phyloP scores from a whole-genome alignment of 2,113 vertebrate species.

The Coptodon bakossiorum region DNA sequence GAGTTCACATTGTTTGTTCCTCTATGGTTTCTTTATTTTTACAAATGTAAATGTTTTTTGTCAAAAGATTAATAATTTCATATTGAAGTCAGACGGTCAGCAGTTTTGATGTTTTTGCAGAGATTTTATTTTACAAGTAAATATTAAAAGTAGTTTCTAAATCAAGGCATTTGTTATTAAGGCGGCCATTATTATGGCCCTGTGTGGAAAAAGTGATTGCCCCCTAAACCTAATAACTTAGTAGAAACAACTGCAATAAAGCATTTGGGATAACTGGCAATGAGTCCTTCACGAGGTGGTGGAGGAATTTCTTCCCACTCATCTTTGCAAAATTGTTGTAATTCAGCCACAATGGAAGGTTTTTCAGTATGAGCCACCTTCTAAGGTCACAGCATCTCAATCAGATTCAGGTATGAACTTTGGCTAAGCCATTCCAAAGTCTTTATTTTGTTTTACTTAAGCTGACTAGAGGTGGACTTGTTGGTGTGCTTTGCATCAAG shows the following conservation, averaged over 20 bases:
- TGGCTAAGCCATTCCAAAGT: neutral
- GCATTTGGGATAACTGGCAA: neutral
- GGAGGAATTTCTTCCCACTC: neutral
- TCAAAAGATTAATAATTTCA: neutral
- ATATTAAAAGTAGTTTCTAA: neutral
- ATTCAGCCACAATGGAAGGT: neutral
- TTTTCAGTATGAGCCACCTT: neutral
- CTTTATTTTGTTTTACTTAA: neutral
- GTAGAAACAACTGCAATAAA: neutral
- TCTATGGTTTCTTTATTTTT: accelerated
- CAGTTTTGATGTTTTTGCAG: neutral
- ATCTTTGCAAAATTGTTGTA: neutral
- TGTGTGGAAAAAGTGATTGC: neutral
- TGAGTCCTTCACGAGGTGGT: neutral
- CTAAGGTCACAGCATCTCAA: accelerated
- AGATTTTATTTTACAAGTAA: accelerated
- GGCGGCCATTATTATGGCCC: accelerated
- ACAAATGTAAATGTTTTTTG: neutral
- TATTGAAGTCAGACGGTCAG: accelerated
- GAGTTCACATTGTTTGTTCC: neutral
- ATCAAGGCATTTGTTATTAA: neutral
- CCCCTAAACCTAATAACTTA: neutral
- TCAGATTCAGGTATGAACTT: neutral
- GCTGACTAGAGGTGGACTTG: neutral
- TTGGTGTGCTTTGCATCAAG: neutral